Conservation (phyloP, 2,888 invertebrate species). For the Xestia sexstrigata region DNA sequence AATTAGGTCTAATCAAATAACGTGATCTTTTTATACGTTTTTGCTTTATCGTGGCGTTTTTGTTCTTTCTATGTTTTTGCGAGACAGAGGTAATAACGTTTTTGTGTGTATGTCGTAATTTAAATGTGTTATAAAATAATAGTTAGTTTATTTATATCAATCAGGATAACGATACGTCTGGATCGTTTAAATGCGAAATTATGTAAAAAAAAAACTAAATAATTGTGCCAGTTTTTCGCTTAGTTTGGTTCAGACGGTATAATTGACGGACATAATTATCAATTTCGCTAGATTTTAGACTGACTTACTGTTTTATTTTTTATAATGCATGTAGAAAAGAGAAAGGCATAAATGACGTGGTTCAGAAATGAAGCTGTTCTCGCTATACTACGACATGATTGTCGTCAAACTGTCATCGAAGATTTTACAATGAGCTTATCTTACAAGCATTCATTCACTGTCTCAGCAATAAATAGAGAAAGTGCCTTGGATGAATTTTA, state of each 20-base stretch:
- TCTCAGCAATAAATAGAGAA: neutral
- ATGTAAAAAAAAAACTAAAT: neutral
- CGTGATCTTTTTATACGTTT: conserved; percentile 85
- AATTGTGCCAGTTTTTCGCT: conserved; percentile 4
- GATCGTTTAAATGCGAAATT: conserved; percentile 5
- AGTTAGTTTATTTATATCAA: conserved; percentile 62
- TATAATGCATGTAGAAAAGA: neutral
- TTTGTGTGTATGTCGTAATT: conserved; percentile 67
- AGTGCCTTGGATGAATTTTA: neutral
- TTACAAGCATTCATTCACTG: neutral
- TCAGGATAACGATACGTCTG: conserved; percentile 45
- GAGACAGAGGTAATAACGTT: conserved; percentile 62
- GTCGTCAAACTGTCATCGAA: neutral
- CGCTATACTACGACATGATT: neutral
- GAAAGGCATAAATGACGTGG: neutral
- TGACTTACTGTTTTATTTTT: neutral
- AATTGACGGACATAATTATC: conserved; percentile 2
- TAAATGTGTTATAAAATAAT: conserved; percentile 66
- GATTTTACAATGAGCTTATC: conserved; percentile 1
- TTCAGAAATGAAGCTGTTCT: neutral
- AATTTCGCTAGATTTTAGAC: neutral
- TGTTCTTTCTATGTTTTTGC: conserved; percentile 72
- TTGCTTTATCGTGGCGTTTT: conserved; percentile 78
- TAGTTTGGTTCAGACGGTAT: neutral
- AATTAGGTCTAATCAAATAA: conserved; percentile 90